Conservation (phyloP, 2,797 vertebrate species). For the Pseudochirops corinnae region DNA sequence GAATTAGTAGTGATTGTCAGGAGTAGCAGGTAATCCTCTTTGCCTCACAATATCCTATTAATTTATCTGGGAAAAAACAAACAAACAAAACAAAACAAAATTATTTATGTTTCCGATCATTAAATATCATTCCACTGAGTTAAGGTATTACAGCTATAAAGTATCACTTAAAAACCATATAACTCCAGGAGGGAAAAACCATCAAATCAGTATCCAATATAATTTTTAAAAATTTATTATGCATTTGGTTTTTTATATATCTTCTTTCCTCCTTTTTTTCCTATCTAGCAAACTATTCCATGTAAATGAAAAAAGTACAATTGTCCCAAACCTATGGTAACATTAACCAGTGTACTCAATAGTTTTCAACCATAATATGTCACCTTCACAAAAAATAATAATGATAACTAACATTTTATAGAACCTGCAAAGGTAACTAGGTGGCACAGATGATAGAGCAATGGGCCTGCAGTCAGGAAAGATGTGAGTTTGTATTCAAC, state of each 20-base stretch:
- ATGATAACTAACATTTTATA: neutral
- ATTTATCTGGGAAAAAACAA: neutral
- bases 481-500: too few relatives aligned
- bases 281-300: neutral
- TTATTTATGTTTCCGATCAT: neutral
- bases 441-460: too few relatives aligned
- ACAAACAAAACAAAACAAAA: too few relatives aligned
- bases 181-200: neutral
- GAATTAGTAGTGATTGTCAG: neutral
- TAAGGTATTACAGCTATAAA: neutral
- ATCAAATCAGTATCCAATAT: neutral
- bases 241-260: neutral
- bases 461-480: too few relatives aligned
- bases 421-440: too few relatives aligned
- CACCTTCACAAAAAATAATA: neutral
- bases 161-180: neutral
- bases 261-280: neutral
- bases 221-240: neutral
- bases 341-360: neutral
- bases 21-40: neutral
- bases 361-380: neutral
- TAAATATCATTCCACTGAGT: neutral
- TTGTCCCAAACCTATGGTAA: neutral
- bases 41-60: neutral
- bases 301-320: neutral